phyloP scores from a whole-genome alignment of 2,797 vertebrate genomes.

The Oceanodroma leucorhoa region DNA sequence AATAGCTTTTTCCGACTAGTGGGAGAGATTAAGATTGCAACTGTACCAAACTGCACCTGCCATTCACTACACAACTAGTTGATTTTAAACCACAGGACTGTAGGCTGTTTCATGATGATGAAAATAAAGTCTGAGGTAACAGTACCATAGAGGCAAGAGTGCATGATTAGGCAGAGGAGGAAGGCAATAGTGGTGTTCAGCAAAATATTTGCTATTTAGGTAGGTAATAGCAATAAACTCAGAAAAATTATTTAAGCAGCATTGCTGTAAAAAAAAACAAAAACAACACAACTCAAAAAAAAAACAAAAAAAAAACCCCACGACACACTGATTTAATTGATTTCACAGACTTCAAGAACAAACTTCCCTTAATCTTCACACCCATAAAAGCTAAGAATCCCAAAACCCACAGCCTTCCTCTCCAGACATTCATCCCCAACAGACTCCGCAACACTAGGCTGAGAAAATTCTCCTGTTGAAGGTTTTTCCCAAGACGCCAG shows the following conservation, averaged over 20 bases:
- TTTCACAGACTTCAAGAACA: background rate
- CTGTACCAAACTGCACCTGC: background rate
- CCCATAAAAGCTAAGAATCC: background rate
- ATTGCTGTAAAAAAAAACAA: background rate
- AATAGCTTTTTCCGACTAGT: background rate
- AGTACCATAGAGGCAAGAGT: background rate
- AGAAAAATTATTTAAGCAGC: background rate
- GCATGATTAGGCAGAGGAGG: background rate
- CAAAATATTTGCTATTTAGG: background rate
- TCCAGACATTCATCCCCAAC: background rate
- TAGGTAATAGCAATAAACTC: background rate
- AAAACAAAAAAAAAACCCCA: background rate
- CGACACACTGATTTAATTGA: background rate
- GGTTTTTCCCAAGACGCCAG: background rate
- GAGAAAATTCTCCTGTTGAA: background rate
- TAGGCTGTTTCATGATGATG: background rate
- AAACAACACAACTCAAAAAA: too few species aligned
- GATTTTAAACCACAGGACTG: background rate
- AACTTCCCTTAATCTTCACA: background rate
- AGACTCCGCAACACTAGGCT: background rate
- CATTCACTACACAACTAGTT: background rate
- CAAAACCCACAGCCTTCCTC: background rate
- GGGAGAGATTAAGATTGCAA: constrained; percentile 29
- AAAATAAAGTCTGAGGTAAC: background rate
- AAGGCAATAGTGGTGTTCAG: background rate